Evolutionary conservation across 2,888 invertebrate species (phyloP).

Genomic region (Napeogenes sylphis): DNA sequence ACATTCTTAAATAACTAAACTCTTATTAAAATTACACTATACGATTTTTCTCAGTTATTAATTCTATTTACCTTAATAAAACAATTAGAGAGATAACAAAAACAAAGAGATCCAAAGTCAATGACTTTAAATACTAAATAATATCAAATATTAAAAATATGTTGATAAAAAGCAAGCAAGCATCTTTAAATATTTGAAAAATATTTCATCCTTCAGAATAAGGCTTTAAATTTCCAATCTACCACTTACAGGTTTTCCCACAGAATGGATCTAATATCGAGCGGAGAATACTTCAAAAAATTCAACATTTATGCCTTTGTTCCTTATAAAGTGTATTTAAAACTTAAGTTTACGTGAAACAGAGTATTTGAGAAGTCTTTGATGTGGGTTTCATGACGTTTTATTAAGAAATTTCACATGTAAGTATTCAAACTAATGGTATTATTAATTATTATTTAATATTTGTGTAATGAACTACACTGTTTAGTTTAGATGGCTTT

Average conservation of each 20-base stretch:
- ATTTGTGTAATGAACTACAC: conserved; percentile 25
- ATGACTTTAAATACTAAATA: no score
- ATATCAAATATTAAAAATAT: no score
- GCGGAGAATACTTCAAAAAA: conserved; percentile 17
- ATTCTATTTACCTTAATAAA: no score
- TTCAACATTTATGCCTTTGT: conserved; percentile 18
- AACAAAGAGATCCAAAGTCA: no score
- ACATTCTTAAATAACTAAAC: no score
- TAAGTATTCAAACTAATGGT: neutral
- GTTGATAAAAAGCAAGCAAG: no score
- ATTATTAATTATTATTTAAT: neutral
- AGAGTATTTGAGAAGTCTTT: neutral
- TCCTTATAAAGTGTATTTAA: neutral
- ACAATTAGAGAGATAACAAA: no score
- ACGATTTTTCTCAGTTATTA: no score
- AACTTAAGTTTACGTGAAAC: neutral
- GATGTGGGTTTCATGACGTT: neutral
- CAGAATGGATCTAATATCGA: conserved; percentile 34
- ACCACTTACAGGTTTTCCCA: conserved; percentile 41
- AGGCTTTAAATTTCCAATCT: conserved; percentile 34
- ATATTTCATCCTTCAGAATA: conserved; percentile 25
- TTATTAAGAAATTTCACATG: neutral
- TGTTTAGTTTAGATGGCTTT: conserved; percentile 51
- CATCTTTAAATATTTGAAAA: neutral
- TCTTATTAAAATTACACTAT: no score